These are phyloP conservation scores for Barbus barbus DNA, from an alignment of 2,113 vertebrate species.

Conservation along the genomic window DNA sequence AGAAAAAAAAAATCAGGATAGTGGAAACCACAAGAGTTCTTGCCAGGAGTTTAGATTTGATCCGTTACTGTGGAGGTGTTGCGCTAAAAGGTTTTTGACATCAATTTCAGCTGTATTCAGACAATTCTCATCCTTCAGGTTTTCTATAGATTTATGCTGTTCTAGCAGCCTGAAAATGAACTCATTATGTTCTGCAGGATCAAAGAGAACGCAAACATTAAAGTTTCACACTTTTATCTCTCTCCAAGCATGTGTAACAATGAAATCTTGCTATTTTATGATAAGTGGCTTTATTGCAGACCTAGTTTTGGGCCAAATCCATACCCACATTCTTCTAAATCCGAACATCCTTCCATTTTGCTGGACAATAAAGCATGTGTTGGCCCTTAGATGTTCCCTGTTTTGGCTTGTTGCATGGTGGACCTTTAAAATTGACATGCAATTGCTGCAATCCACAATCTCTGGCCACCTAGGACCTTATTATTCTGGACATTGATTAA, in stretches of 20 bases:
- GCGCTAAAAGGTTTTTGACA: neutral
- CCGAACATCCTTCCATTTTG: neutral
- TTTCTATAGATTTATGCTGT: constrained; percentile 17
- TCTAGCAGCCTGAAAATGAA: neutral
- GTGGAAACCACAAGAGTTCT: neutral
- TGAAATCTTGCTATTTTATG: constrained; percentile 10
- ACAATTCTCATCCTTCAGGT: neutral
- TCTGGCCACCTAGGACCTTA: constrained; percentile 57
- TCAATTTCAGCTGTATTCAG: neutral
- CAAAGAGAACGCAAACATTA: constrained; percentile 29
- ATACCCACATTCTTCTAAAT: constrained; percentile 31
- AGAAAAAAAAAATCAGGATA: constrained; percentile 2
- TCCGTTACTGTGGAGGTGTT: constrained; percentile 3
- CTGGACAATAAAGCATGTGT: constrained; percentile 24
- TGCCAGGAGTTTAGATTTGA: constrained; percentile 32
- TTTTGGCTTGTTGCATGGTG: constrained; percentile 50
- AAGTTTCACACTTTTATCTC: constrained; percentile 36
- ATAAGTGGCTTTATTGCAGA: neutral
- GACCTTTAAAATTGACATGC: constrained; percentile 54
- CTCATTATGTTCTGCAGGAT: constrained; percentile 22
- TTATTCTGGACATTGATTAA: constrained; percentile 71
- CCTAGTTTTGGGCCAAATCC: constrained; percentile 8
- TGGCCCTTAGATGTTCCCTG: constrained; percentile 42
- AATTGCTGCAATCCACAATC: constrained; percentile 58
- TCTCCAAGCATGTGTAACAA: neutral